Percentiles rank a stretch among this genome's conserved stretches.
Conservation (phyloP, 2,113 vertebrate genomes). For the Saguinus imperator region DNA sequence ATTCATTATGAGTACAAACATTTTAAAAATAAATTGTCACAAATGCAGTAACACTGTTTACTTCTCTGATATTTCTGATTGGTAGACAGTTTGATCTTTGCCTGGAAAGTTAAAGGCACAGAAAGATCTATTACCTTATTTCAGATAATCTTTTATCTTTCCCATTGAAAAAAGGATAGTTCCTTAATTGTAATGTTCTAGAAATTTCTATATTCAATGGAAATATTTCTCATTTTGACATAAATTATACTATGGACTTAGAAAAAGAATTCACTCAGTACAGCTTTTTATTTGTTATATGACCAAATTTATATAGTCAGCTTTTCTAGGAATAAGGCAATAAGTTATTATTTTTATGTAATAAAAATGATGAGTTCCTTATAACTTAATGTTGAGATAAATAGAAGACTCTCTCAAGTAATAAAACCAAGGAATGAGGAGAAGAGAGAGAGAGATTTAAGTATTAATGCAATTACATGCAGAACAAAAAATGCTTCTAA, state of each 20-base stretch:
- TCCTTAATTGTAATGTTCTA: not conserved
- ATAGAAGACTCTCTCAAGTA: not conserved
- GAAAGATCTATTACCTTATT: not conserved
- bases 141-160: not conserved
- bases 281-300: not conserved
- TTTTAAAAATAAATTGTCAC: slow-evolving; percentile 45
- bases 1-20: slow-evolving; percentile 42
- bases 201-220: not conserved
- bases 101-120: slow-evolving; percentile 40
- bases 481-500: not conserved
- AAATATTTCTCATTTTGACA: not conserved
- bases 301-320: not conserved
- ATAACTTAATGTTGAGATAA: not conserved
- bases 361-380: slow-evolving; percentile 14
- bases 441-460: not conserved
- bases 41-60: slow-evolving; percentile 8
- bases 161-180: not conserved
- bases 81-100: slow-evolving; percentile 30
- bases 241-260: not conserved
- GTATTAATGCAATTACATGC: not conserved
- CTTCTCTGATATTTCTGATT: slow-evolving; percentile 5
- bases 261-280: not conserved
- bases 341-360: not conserved
- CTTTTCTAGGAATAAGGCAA: not conserved
- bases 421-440: not conserved